phyloP scores from a whole-genome alignment of 2,888 invertebrate genomes.

The Drosophila anceps region DNA sequence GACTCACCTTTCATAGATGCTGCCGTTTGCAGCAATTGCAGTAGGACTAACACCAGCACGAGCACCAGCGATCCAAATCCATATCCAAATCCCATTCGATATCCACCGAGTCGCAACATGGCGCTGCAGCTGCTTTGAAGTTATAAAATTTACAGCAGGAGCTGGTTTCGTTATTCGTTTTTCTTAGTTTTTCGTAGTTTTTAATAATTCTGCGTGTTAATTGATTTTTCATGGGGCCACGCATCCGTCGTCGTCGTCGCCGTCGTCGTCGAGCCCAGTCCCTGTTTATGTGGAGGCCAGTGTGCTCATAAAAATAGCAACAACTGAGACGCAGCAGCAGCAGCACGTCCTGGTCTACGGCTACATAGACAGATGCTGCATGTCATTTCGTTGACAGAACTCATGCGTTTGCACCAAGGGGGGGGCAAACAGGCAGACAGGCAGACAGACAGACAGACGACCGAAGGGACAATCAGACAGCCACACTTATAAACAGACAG shows the following conservation, averaged over 20 bases:
- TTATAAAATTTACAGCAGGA: slow-evolving; percentile 38
- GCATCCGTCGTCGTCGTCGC: slow-evolving; percentile 76
- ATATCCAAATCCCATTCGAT: slow-evolving; percentile 49
- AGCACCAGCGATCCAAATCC: slow-evolving; percentile 43
- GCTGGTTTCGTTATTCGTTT: slow-evolving; percentile 39
- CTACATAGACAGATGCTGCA: slow-evolving; percentile 78
- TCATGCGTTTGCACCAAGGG: slow-evolving; percentile 63
- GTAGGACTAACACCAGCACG: slow-evolving; percentile 41
- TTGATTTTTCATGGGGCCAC: slow-evolving; percentile 82
- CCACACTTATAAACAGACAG: slow-evolving; percentile 16
- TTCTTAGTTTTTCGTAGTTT: slow-evolving; percentile 61
- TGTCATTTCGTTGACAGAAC: slow-evolving; percentile 80
- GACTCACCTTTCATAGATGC: slow-evolving; percentile 77
- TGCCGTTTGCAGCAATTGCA: slow-evolving; percentile 68
- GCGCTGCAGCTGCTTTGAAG: slow-evolving; percentile 73
- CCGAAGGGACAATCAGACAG: slow-evolving; percentile 31
- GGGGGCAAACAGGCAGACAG: slow-evolving; percentile 25
- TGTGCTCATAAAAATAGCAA: slow-evolving; percentile 75
- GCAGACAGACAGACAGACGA: slow-evolving; percentile 12
- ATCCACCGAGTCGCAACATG: slow-evolving; percentile 73
- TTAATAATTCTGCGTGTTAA: slow-evolving; percentile 81
- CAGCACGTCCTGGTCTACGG: slow-evolving; percentile 72
- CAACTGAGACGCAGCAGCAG: slow-evolving; percentile 65
- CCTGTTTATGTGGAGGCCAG: slow-evolving; percentile 37
- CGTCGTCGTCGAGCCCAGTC: slow-evolving; percentile 39